A percentile compares a stretch with the other conserved stretches of the same genome.
These are phyloP conservation scores for Ascidia mentula DNA, from an alignment of 23 tunicate genomes.

Conservation along the genomic window DNA sequence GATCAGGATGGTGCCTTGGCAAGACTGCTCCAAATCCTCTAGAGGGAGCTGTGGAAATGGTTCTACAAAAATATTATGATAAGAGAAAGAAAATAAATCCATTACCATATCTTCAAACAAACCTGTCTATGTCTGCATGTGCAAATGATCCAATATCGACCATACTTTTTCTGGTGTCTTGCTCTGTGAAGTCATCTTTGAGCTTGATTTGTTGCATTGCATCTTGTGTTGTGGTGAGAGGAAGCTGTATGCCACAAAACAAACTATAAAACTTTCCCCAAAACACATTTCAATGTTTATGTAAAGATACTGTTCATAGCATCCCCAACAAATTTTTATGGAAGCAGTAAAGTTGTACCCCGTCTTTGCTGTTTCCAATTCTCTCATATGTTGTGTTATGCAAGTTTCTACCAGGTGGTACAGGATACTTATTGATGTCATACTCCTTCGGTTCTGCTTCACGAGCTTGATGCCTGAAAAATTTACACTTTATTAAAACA, in stretches of 20 bases:
- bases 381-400: constrained; percentile 79
- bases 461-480: constrained; percentile 75
- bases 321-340: neutral
- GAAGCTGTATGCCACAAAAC: neutral
- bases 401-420: constrained; percentile 66
- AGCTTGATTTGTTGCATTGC: constrained; percentile 68
- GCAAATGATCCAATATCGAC: constrained; percentile 67
- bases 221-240: constrained; percentile 57
- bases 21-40: constrained; percentile 79
- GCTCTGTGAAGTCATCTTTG: constrained; percentile 62
- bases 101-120: too few relatives aligned
- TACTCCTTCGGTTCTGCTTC: constrained; percentile 95
- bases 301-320: neutral
- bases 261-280: neutral
- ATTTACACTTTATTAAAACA: too few relatives aligned
- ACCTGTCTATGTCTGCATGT: constrained; percentile 74
- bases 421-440: constrained; percentile 61
- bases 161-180: constrained; percentile 43
- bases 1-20: constrained; percentile 83
- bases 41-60: constrained; percentile 33
- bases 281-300: neutral
- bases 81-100: too few relatives aligned
- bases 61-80: constrained; percentile 20
- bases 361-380: constrained; percentile 50
- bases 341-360: neutral